These are phyloP conservation scores for Meteorus cinctellus DNA, from an alignment of 2,888 invertebrate genomes.

Conservation along the genomic window DNA sequence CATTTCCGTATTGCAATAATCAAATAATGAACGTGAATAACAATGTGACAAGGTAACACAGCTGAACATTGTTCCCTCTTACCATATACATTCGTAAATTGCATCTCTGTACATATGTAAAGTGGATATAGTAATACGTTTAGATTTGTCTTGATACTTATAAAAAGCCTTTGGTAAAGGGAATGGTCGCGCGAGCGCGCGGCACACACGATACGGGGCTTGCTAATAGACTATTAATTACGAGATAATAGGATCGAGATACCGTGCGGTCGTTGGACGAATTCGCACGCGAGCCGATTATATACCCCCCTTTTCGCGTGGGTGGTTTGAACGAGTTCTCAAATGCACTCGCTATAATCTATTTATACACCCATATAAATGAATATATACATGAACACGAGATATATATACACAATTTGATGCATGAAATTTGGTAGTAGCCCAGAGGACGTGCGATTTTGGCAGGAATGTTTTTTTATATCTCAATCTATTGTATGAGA, in stretches of 20 bases:
- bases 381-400: neutral
- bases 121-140: neutral
- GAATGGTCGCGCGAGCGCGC: slow-evolving; percentile 31
- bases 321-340: slow-evolving; percentile 40
- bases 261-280: slow-evolving; percentile 52
- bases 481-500: neutral
- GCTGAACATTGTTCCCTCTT: neutral
- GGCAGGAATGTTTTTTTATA: neutral
- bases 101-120: neutral
- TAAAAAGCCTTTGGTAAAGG: neutral
- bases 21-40: slow-evolving; percentile 13
- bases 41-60: neutral
- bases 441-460: neutral
- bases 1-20: slow-evolving; percentile 62
- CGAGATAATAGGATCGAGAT: slow-evolving; percentile 59
- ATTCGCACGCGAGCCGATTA: slow-evolving; percentile 56
- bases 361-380: neutral
- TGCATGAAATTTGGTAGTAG: neutral
- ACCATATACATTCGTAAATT: neutral
- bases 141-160: slow-evolving; percentile 23
- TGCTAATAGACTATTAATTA: slow-evolving; percentile 63
- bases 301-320: slow-evolving; percentile 47
- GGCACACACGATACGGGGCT: slow-evolving; percentile 48
- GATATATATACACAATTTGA: neutral
- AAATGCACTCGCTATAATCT: slow-evolving; percentile 2